Conservation (phyloP, 2,888 invertebrate genomes). For the Nipponacmea schrenckii region DNA sequence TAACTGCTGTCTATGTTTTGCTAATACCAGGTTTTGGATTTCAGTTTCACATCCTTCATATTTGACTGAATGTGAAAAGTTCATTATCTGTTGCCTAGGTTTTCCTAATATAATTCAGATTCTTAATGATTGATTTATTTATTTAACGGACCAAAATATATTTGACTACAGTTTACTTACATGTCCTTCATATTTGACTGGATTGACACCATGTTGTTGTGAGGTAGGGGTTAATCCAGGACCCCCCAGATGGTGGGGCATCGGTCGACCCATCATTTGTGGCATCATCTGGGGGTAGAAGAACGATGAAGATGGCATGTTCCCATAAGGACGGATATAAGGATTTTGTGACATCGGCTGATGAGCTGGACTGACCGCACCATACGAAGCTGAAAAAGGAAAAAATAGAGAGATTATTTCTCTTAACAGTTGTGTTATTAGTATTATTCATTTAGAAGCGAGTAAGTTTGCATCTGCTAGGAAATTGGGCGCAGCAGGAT, state of each 20-base stretch:
- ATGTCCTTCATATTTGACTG: slow-evolving; percentile 36
- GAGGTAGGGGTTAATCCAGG: slow-evolving; percentile 48
- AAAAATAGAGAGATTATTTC: too few relatives aligned
- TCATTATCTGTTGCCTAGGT: too few relatives aligned
- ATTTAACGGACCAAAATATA: too few relatives aligned
- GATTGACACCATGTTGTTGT: slow-evolving; percentile 35
- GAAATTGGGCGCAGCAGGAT: too few relatives aligned
- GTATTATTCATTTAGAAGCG: too few relatives aligned
- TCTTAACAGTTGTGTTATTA: not conserved
- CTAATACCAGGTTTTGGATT: too few relatives aligned
- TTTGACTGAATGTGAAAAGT: too few relatives aligned
- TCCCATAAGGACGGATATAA: slow-evolving; percentile 47
- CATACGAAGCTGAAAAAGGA: slow-evolving; percentile 57
- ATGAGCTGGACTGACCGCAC: slow-evolving; percentile 59
- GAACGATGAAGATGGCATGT: slow-evolving; percentile 54
- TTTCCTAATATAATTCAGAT: too few relatives aligned
- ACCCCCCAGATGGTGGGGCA: slow-evolving; percentile 36
- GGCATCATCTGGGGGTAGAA: slow-evolving; percentile 58
- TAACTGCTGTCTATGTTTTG: too few relatives aligned
- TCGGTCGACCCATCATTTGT: slow-evolving; percentile 49
- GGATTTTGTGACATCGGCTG: slow-evolving; percentile 53
- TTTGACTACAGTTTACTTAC: slow-evolving; percentile 14
- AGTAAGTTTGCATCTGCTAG: too few relatives aligned
- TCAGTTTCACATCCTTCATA: too few relatives aligned
- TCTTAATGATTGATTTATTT: too few relatives aligned